Base-by-base conservation (phyloP, 2,888 invertebrate genomes). In the Latrodectus hesperus region DNA sequence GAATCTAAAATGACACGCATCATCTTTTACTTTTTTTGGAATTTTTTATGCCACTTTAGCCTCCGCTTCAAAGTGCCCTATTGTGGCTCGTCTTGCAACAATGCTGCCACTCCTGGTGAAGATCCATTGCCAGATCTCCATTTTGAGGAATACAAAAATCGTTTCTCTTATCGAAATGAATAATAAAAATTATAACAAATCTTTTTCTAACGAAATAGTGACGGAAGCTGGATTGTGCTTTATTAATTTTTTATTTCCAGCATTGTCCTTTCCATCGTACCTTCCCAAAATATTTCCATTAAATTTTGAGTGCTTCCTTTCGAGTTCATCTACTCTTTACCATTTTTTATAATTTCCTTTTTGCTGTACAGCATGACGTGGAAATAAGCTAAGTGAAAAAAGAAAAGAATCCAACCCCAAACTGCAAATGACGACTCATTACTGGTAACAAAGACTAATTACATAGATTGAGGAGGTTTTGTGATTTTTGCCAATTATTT, bases 351-450 rank as follows among this genome's bases (percentile, higher is more conserved):
- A 14, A 6, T 55, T 55, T 55, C 12, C 5, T 55, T 60, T 16
- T 75, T 49, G 38, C 38, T 38, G 38, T 38, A 6, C 38, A 38
- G 38, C 38, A 38, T 38, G 38, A 38, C 6, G 14, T 17, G 60
- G n/a, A 16, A 65, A 38, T 17, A 64, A 16, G 49, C 38, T n/a
- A 14, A 17, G 16, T 17, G 16, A 38, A 38, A 38, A 76, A 76
- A 76, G 65, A 76, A 65, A 17, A 4, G 26, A 49, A 12, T 26
- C 49, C 60, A 60, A 11, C 4, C 60, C 4, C 53, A 76, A 70
- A 70, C 77, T 86, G 81, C 77, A 77, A 81, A 77, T 72, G 86
- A 86, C 77, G 71, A 81, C 86, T 86, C 86, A 86, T 86, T 86
- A 86, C 67, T 76, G 52, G 76, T 76, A 55, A 76, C 81, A 60